Conservation (phyloP, 2,797 vertebrate genomes). For the Liasis olivaceus region DNA sequence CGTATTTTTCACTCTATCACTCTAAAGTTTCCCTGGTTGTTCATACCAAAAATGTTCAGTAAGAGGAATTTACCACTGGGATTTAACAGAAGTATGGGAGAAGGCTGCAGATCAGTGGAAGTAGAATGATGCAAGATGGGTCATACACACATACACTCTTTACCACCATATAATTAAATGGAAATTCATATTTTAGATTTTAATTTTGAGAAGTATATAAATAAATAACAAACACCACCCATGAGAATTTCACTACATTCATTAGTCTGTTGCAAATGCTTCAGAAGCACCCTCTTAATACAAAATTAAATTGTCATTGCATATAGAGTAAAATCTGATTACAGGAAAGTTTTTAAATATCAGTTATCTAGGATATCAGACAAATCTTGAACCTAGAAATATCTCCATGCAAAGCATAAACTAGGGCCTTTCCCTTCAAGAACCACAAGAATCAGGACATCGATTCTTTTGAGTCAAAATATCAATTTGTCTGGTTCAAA, state of each 20-base stretch:
- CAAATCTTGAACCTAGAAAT: too few relatives aligned
- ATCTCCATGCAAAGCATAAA: too few relatives aligned
- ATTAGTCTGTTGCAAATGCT: too few relatives aligned
- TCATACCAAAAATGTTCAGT: not conserved
- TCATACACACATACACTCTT: not conserved
- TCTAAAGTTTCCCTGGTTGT: not conserved
- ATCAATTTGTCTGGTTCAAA: not conserved
- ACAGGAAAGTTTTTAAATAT: too few relatives aligned
- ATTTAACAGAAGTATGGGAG: not conserved
- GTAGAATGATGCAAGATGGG: not conserved
- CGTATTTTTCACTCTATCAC: not conserved
- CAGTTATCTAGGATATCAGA: too few relatives aligned
- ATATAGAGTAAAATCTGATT: too few relatives aligned
- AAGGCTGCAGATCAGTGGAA: not conserved
- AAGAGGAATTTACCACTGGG: not conserved
- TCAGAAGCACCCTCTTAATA: not conserved
- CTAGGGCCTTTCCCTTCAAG: too few relatives aligned
- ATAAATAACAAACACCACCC: too few relatives aligned
- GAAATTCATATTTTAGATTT: not conserved
- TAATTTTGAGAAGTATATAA: too few relatives aligned
- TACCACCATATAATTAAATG: not conserved
- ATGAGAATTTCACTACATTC: too few relatives aligned
- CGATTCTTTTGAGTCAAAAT: not conserved
- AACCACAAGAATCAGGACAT: not conserved
- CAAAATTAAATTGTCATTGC: not conserved